Evolutionary conservation across 1,140 invertebrate genomes (phyloP).

Genomic region (Apis dorsata): DNA sequence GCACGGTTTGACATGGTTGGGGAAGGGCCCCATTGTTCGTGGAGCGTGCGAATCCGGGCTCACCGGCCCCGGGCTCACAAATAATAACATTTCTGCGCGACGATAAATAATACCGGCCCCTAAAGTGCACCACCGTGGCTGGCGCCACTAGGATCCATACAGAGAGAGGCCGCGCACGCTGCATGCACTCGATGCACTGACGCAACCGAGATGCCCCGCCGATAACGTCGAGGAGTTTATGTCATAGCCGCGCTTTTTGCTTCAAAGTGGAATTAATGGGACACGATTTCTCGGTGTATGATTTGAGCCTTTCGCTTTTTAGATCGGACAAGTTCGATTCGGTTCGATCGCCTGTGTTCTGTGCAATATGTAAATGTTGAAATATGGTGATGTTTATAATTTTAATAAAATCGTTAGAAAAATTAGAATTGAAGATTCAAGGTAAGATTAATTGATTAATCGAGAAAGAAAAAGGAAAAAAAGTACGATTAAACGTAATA

Average conservation of each 20-base stretch:
- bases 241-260: conserved; percentile 15
- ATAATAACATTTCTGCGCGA: conserved; percentile 62
- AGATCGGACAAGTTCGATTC: background rate
- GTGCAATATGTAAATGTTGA: too few species aligned
- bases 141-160: conserved; percentile 35
- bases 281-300: too few species aligned
- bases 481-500: too few species aligned
- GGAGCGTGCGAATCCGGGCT: conserved; percentile 62
- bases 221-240: conserved; percentile 28
- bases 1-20: conserved; percentile 71
- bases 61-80: conserved; percentile 25
- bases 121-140: conserved; percentile 42
- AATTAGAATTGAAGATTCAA: too few species aligned
- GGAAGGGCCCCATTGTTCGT: conserved; percentile 67
- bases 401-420: too few species aligned
- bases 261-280: conserved; percentile 9
- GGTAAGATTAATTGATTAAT: too few species aligned
- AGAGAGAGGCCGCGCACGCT: background rate
- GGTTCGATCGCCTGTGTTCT: background rate
- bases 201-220: conserved; percentile 33
- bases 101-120: conserved; percentile 56
- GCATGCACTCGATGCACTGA: conserved; percentile 21
- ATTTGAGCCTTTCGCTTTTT: background rate
- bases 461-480: too few species aligned
- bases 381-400: too few species aligned